Base-by-base conservation (phyloP, 2,797 vertebrate species). In the Manis javanica region DNA sequence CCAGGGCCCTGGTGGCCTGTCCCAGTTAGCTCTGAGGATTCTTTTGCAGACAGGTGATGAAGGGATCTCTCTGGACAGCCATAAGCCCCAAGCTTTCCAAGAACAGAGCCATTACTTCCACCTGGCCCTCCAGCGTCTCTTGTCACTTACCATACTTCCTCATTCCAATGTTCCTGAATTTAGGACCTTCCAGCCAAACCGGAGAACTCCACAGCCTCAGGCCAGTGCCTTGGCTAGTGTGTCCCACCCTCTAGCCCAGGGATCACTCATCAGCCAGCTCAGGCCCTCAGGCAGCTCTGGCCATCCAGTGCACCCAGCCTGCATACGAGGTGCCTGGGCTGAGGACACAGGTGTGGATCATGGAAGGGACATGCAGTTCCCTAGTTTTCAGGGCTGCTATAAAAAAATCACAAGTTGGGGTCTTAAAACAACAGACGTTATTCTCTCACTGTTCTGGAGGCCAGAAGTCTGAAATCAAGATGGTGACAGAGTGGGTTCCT, bases 321-420 rank as follows among this genome's bases (percentile, higher is more conserved):
- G 29, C 4, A 16, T 87, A 77, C 4, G 34, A 29, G 42, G 14
- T 34, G 29, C n/a, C 19, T 81, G 39, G 39, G 72, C 13, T 61
- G 66, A 59, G 66, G 26, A 37, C 29, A 7, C 21, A 55, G 26
- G 31, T 29, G 14, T 64, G 42, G 46, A 24, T 66, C 71, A 18
- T 0, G 3, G 6, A 11, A 23, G 63, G 31, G 7, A 18, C 5
- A 2, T 15, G 13, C n/a, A 31, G 18, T 63, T 78, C 37, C n/a
- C 7, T 61, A 24, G 53, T 10, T 68, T 39, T 37, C 75, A 26
- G 8, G 8, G 26, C 26, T 75, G 21, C 63, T 10, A 6, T 64
- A 49, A 39, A 63, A 57, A 72, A 3, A 4, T 9, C 4, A 7
- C 23, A 37, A 24, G 37, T 46, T 24, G 19, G 31, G 49, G 5